These are phyloP conservation scores for Diploscapter pachys DNA, from an alignment of 1,140 invertebrate genomes.

Conservation along the genomic window DNA sequence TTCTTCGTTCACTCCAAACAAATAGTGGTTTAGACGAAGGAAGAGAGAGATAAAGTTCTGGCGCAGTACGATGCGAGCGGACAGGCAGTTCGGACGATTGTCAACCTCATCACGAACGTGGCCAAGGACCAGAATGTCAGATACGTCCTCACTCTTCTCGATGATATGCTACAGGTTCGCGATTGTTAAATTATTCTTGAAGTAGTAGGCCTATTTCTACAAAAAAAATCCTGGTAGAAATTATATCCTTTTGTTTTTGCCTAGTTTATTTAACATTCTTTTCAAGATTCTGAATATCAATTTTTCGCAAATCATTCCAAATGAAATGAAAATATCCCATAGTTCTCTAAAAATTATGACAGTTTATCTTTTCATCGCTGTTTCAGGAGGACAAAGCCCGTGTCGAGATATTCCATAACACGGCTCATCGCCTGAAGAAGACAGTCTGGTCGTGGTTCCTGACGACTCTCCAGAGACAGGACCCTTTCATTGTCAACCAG, in stretches of 20 bases:
- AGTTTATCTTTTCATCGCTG: slow-evolving; percentile 37
- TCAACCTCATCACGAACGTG: slow-evolving; percentile 88
- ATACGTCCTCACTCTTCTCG: slow-evolving; percentile 95
- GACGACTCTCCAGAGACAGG: slow-evolving; percentile 86
- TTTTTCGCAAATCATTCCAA: background rate
- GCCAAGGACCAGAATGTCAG: slow-evolving; percentile 97
- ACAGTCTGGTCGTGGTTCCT: slow-evolving; percentile 92
- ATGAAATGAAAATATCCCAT: background rate
- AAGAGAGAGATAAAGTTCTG: slow-evolving; percentile 50
- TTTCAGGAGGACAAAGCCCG: slow-evolving; percentile 83
- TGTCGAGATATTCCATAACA: slow-evolving; percentile 94
- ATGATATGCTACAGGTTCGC: slow-evolving; percentile 87
- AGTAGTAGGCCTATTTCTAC: background rate
- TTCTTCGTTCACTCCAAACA: background rate
- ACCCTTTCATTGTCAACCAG: slow-evolving; percentile 97
- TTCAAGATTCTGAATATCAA: no score
- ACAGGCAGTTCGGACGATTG: slow-evolving; percentile 83
- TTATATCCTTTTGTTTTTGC: no score
- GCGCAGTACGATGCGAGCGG: slow-evolving; percentile 39
- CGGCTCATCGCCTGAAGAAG: slow-evolving; percentile 76
- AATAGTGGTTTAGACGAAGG: slow-evolving; percentile 42
- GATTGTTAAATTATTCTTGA: slow-evolving; percentile 5
- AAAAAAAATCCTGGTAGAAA: background rate
- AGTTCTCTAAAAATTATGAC: slow-evolving; percentile 16
- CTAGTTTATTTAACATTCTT: background rate